A percentile compares a stretch with the other conserved stretches of the same genome.
These are phyloP conservation scores for Cotesia glomerata DNA, from an alignment of 1,140 invertebrate species.

Conservation along the genomic window DNA sequence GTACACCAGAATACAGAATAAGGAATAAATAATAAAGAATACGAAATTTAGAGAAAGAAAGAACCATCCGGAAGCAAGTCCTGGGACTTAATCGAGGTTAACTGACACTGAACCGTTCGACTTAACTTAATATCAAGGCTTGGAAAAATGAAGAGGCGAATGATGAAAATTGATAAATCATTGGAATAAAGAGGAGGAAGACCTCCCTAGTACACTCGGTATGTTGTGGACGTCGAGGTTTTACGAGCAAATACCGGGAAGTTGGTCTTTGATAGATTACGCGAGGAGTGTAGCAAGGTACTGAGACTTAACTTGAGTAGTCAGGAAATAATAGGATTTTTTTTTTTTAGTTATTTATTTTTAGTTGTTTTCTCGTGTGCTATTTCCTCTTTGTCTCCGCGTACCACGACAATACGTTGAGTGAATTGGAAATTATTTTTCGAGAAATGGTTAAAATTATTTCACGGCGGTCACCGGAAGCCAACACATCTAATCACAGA, in stretches of 20 bases:
- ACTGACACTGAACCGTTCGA: slow-evolving; percentile 8
- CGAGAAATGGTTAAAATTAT: neutral
- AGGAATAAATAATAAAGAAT: neutral
- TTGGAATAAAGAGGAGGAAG: too few relatives aligned
- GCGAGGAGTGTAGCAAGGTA: neutral
- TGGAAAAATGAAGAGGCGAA: neutral
- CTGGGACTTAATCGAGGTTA: slow-evolving; percentile 9
- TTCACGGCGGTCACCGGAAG: slow-evolving; percentile 3
- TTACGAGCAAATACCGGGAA: slow-evolving; percentile 26
- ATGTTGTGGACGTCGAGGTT: slow-evolving; percentile 19
- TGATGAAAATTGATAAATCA: too few relatives aligned
- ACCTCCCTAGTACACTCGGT: neutral
- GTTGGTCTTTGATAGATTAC: too few relatives aligned
- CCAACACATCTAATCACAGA: neutral
- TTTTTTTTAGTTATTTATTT: too few relatives aligned
- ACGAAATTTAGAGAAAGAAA: too few relatives aligned
- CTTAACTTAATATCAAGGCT: neutral
- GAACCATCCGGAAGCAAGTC: slow-evolving; percentile 1
- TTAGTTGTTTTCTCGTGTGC: slow-evolving; percentile 15
- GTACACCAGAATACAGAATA: too few relatives aligned
- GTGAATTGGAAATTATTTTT: slow-evolving; percentile 4
- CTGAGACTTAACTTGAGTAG: too few relatives aligned
- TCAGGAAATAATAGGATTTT: too few relatives aligned
- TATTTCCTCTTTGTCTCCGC: slow-evolving; percentile 22
- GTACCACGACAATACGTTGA: neutral